A percentile compares a stretch with the other conserved stretches of the same genome.
These are phyloP conservation scores for Mola mola DNA, from an alignment of 2,113 vertebrate species.

Conservation along the genomic window DNA sequence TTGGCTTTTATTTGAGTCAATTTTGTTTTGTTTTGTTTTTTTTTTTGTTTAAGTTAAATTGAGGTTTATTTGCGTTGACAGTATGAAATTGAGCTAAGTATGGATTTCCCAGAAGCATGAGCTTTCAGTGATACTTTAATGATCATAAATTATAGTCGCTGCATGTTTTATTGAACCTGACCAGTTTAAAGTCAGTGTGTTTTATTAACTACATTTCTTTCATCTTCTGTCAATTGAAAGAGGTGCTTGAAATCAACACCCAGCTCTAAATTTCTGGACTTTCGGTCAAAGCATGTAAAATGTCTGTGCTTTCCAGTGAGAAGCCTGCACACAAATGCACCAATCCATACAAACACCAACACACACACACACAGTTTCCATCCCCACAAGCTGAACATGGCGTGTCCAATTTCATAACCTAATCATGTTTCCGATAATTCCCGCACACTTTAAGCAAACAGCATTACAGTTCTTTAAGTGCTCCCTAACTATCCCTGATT, in stretches of 20 bases:
- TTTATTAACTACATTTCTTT: too few species aligned
- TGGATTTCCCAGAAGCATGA: not conserved
- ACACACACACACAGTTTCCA: conserved; percentile 6
- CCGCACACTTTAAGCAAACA: conserved; percentile 36
- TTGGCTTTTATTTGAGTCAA: too few species aligned
- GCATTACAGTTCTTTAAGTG: conserved; percentile 44
- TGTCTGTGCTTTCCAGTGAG: conserved; percentile 5
- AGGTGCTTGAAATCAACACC: conserved; percentile 16
- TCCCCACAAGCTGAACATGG: conserved; percentile 36
- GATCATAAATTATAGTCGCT: not conserved
- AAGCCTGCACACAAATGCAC: conserved; percentile 6
- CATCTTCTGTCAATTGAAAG: not conserved
- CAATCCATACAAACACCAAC: not conserved
- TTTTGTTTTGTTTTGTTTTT: too few species aligned
- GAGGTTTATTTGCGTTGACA: too few species aligned
- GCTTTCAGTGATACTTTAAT: not conserved
- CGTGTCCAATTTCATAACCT: conserved; percentile 55
- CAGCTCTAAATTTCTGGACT: conserved; percentile 18
- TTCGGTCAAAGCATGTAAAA: conserved; percentile 22
- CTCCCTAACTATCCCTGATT: conserved; percentile 43
- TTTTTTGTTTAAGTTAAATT: too few species aligned
- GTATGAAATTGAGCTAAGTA: too few species aligned
- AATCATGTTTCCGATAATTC: conserved; percentile 53
- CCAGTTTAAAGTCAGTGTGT: not conserved
- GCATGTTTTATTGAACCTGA: conserved; percentile 3